Percentiles rank a stretch among this genome's conserved stretches.
Evolutionary conservation across 2,888 invertebrate genomes (phyloP).

Genomic region (Plemyria rubiginata): DNA sequence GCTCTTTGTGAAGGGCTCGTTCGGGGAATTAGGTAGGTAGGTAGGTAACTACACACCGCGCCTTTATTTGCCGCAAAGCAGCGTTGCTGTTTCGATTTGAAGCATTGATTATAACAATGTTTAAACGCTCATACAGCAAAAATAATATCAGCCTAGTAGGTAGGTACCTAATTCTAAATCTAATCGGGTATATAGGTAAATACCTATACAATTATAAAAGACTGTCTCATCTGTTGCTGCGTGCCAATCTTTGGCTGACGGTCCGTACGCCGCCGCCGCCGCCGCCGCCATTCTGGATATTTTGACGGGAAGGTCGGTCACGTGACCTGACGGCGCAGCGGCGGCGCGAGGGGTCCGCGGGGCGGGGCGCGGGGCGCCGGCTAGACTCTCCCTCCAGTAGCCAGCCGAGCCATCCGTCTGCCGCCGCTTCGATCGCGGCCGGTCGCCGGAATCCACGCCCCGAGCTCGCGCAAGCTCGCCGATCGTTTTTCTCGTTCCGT

Average conservation of each 20-base stretch:
- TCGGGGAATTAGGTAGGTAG: no score
- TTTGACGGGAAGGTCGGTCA: slow-evolving; percentile 94
- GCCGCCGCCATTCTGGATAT: slow-evolving; percentile 86
- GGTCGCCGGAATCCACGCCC: slow-evolving; percentile 79
- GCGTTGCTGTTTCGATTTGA: no score
- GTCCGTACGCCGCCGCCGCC: slow-evolving; percentile 51
- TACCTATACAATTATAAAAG: background rate
- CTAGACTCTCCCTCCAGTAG: slow-evolving; percentile 88
- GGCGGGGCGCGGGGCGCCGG: slow-evolving; percentile 77
- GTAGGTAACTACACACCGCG: no score
- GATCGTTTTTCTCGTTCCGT: background rate
- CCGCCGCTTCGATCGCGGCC: slow-evolving; percentile 81
- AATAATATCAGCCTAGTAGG: no score
- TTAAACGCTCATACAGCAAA: no score
- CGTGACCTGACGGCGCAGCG: slow-evolving; percentile 85
- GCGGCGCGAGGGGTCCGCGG: slow-evolving; percentile 57
- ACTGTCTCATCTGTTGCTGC: slow-evolving; percentile 19
- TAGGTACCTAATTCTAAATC: no score
- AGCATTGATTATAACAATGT: no score
- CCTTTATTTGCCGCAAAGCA: no score
- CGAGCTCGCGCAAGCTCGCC: slow-evolving; percentile 58
- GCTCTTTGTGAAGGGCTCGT: no score
- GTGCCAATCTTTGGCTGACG: slow-evolving; percentile 60
- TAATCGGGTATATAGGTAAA: no score
- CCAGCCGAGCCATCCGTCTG: slow-evolving; percentile 85